Base-by-base conservation (phyloP, 2,113 vertebrate species). In the Dicentrarchus labrax region DNA sequence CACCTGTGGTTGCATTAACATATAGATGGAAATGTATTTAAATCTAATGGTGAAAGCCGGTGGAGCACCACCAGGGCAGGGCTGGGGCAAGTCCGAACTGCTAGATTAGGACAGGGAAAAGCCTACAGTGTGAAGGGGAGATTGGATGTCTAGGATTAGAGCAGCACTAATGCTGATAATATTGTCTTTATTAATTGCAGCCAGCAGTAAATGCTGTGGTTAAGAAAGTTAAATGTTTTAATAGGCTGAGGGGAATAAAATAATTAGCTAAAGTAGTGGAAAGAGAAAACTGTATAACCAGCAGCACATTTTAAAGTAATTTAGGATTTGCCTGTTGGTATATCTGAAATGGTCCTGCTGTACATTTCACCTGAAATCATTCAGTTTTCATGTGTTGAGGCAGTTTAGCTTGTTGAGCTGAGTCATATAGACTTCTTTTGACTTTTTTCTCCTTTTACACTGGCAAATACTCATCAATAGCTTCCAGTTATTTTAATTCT, bases 11-110 rank as follows among this genome's bases (percentile, higher is more conserved):
- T 83, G 88, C 79, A 93, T 94, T 94, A 93, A 93, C 93, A 95
- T 94, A 93, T 94, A 95, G 91, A 94, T 94, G 88, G 86, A 93
- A 93, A 93, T 88, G 76, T 90, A 72, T 90, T 92, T 84, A 84
- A 85, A 92, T 82, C 65, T 82, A 80, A 72, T 71, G 64, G 76
- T 60, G 78, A 65, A 74, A 83, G 86, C 76, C 83, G 86, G 80
- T 69, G 68, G 48, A 76, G 74, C 74, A 78, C 81, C 75, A 77
- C 67, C 71, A 70, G 54, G 80, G 59, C 62, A 19, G 62, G 45
- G 54, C 69, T 41, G 71, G 67, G 78, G 54, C 76, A 43, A 66
- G 66, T 90, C 77, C 82, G 76, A 80, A 41, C 48, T 7, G 67
- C 24, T 24, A 70, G 84, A 86, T 83, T 81, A 83, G 76, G 82